A percentile compares a stretch with the other conserved stretches of the same genome.
phyloP scores from a whole-genome alignment of 2,113 vertebrate genomes.

The Furnarius figulus region DNA sequence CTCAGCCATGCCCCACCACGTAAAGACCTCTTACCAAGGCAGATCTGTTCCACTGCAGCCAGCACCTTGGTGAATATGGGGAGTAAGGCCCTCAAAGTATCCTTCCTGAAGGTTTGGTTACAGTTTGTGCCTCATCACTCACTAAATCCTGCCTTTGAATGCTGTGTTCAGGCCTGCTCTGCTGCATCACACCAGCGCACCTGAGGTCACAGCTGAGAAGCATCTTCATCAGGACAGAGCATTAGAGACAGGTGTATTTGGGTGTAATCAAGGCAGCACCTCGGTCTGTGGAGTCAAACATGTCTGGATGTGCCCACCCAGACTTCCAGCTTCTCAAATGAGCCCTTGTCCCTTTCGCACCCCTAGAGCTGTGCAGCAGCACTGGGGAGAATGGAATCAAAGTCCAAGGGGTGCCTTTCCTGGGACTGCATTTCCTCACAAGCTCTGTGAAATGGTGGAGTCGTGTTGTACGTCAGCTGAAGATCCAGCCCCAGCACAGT shows the following conservation, averaged over 20 bases:
- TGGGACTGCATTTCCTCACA: neutral
- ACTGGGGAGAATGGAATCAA: neutral
- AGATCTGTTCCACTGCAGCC: neutral
- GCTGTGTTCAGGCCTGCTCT: neutral
- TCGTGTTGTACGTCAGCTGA: accelerated
- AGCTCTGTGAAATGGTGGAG: neutral
- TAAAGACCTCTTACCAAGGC: neutral
- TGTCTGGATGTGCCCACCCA: accelerated
- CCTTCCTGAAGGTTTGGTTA: accelerated
- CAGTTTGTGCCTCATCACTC: accelerated
- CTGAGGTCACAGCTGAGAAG: neutral
- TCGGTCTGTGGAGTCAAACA: neutral
- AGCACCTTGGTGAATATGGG: accelerated
- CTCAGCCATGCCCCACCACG: neutral
- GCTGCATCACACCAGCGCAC: accelerated
- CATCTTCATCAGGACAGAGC: neutral
- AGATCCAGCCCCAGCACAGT: neutral
- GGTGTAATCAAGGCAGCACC: accelerated
- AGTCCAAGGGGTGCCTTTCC: neutral
- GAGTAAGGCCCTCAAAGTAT: accelerated
- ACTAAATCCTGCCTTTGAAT: neutral
- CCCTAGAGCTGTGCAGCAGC: neutral
- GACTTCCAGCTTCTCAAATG: neutral
- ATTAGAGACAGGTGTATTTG: neutral
- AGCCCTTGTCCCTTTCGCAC: neutral